Evolutionary conservation across 2,888 invertebrate genomes (phyloP).

Genomic region (Mimumesa dahlbomi): DNA sequence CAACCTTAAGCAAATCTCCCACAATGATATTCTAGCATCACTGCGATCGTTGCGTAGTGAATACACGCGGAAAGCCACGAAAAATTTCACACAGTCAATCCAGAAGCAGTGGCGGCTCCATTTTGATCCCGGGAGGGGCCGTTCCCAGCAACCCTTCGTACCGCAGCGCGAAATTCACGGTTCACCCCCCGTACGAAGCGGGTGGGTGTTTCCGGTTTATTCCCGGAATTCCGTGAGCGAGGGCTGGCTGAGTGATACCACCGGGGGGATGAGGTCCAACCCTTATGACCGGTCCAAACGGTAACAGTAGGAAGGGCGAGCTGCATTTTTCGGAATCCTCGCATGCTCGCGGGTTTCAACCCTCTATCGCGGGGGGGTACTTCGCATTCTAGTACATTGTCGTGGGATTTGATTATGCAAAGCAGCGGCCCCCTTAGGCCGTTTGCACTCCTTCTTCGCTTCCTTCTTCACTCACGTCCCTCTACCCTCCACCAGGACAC

Average conservation of each 20-base stretch:
- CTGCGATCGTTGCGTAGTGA: too few relatives aligned
- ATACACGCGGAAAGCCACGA: conserved; percentile 8
- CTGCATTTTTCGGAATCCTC: conserved; percentile 74
- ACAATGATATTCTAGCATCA: too few relatives aligned
- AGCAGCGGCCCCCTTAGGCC: conserved; percentile 57
- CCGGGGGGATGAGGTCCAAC: too few relatives aligned
- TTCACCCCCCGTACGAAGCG: conserved; percentile 35
- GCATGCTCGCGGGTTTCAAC: conserved; percentile 68
- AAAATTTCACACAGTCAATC: conserved; percentile 44
- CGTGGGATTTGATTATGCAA: conserved; percentile 78
- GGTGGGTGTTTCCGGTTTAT: conserved; percentile 68
- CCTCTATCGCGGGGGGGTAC: conserved; percentile 45
- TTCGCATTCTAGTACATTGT: conserved; percentile 74
- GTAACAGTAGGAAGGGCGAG: conserved; percentile 53
- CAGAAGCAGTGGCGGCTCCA: conserved; percentile 32
- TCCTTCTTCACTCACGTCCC: conserved; percentile 11
- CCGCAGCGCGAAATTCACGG: conserved; percentile 41
- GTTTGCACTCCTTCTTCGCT: conserved; percentile 56
- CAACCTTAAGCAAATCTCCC: too few relatives aligned
- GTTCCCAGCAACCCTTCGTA: conserved; percentile 29
- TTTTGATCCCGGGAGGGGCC: conserved; percentile 27
- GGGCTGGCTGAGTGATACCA: conserved; percentile 38
- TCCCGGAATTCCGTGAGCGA: conserved; percentile 69
- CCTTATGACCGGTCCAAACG: conserved; percentile 50
- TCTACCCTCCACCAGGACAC: conserved; percentile 32